These are phyloP conservation scores for Pelecanus crispus DNA, from an alignment of 2,113 vertebrate species.

Conservation along the genomic window DNA sequence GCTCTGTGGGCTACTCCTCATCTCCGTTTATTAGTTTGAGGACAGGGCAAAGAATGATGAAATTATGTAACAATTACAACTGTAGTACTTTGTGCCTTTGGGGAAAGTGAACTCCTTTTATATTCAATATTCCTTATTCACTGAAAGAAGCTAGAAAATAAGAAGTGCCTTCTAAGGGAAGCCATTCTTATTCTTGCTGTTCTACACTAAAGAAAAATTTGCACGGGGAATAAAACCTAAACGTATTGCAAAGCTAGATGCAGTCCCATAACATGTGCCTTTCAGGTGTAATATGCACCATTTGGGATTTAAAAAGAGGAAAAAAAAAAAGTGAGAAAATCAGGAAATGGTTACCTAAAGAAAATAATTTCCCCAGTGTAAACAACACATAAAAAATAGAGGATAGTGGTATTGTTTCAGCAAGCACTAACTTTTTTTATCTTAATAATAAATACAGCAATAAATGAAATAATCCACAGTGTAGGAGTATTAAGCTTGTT, in stretches of 20 bases:
- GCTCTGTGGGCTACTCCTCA: not conserved
- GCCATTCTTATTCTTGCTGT: not conserved
- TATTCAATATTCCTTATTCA: not conserved
- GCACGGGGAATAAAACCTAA: not conserved
- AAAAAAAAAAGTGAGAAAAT: not conserved
- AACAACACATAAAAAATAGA: not conserved
- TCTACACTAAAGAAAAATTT: not conserved
- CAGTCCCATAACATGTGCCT: not conserved
- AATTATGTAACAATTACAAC: not conserved
- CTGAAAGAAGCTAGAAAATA: not conserved
- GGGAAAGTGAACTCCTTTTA: not conserved
- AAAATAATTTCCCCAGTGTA: not conserved
- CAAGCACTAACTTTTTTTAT: not conserved
- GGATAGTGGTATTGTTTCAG: not conserved
- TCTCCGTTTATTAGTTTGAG: not conserved
- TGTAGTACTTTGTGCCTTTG: not conserved
- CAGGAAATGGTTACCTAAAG: not conserved
- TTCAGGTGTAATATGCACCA: not conserved
- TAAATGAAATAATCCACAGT: not conserved
- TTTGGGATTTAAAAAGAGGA: not conserved
- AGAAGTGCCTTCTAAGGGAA: not conserved
- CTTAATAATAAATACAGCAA: not conserved
- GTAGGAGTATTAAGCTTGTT: not conserved
- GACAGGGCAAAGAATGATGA: not conserved
- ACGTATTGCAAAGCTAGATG: not conserved